Evolutionary conservation across 2,888 invertebrate species (phyloP), one percentile per base, ranked within the genome.

Genomic region (Fragum sueziense): DNA sequence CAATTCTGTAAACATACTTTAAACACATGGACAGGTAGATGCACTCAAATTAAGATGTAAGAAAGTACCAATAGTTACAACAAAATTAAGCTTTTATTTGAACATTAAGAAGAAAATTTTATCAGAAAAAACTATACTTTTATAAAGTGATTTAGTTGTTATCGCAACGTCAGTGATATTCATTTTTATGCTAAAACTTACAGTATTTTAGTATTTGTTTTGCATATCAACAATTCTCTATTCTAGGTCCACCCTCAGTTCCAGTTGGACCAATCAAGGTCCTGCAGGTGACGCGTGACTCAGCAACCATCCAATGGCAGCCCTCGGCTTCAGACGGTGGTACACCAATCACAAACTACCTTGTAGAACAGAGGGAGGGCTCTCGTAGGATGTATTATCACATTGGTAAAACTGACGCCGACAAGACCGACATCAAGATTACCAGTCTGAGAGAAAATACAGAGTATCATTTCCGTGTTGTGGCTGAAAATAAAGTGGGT

Each of bases 401-500:
- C 75, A 89, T 91, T 47, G 88, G 88, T 54, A 88, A 86, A 67
- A 90, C 89, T 20, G 91, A 91, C 74, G 86, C 89, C 14, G 86
- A 86, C 59, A 79, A 81, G 31, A 88, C 85, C 20, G 85, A 83
- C 59, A 84, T 87, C 62, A 88, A 86, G 33, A 84, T 88, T 31
- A 80, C 88, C n/a, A 87, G 96, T 91, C 94, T 98, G 78, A 95
- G 95, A 85, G 96, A 96, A 92, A 96, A 97, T 90, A 95, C 95
- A 34, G 96, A 97, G 89, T 98, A 98, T 91, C 95, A 96, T 94
- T 97, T 98, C 95, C 95, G 97, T 84, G 95, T 98, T 34, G 95
- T 96, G 89, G 97, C 97, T 1, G 96, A 96, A 87, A 98, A 98
- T 93, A 96, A 96, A 22, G 95, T 97, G 78, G 98, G 97, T 25